Evolutionary conservation across 2,888 invertebrate species (phyloP).

Genomic region (Ptychoptera contaminata): DNA sequence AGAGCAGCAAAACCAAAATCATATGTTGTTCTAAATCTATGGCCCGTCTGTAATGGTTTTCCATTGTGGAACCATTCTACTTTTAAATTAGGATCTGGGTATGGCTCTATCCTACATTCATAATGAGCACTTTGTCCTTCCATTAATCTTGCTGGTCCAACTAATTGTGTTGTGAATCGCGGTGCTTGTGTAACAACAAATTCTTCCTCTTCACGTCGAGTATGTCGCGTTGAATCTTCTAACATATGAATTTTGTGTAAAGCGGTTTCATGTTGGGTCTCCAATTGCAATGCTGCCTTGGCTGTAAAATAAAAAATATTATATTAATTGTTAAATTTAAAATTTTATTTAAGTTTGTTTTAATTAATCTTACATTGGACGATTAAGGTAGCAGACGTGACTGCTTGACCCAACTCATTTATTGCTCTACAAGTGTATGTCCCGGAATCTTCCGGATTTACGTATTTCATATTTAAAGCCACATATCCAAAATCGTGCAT

Average conservation of each 20-base stretch:
- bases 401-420: constrained; percentile 88
- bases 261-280: constrained; percentile 79
- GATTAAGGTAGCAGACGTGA: constrained; percentile 80
- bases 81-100: constrained; percentile 74
- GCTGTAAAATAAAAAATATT: constrained; percentile 34
- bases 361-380: constrained; percentile 55
- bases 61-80: constrained; percentile 92
- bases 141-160: constrained; percentile 67
- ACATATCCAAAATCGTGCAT: constrained; percentile 98
- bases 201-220: constrained; percentile 68
- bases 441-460: constrained; percentile 90
- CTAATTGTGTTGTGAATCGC: constrained; percentile 67
- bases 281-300: constrained; percentile 73
- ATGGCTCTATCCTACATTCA: constrained; percentile 85
- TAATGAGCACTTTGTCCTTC: constrained; percentile 87
- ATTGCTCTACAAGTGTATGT: constrained; percentile 88
- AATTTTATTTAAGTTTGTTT: not conserved
- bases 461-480: constrained; percentile 85
- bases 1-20: constrained; percentile 96
- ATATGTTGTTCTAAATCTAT: constrained; percentile 82
- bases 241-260: constrained; percentile 73
- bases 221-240: constrained; percentile 66
- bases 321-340: not conserved
- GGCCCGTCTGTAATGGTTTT: constrained; percentile 71
- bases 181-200: constrained; percentile 68